Base-by-base conservation (phyloP, 2,888 invertebrate species). In the Leptinotarsa haldemani region DNA sequence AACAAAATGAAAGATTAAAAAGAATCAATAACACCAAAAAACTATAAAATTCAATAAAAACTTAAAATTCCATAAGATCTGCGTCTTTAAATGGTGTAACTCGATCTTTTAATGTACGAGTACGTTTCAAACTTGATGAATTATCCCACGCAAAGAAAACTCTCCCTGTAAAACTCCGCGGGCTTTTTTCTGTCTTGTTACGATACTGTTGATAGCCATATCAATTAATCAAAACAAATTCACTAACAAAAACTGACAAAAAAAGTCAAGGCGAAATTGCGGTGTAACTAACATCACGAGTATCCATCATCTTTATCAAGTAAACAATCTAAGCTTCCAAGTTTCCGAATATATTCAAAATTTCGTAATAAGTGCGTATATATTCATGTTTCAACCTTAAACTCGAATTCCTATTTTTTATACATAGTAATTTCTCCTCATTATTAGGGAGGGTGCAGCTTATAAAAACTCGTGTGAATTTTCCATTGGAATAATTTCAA, bases 371-470 rank as follows among this genome's bases (percentile, higher is more conserved):
- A 4, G 56, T 68, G 68, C 56, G 56, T 68, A 20, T 58, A 47
- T 56, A 40, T 47, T 56, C 53, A 68, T 56, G 18, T 68, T 68
- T 47, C 67, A 68, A 68, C 67, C 67, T 68, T 56, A 56, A 68
- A 68, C 67, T 68, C 56, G 16, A 56, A 56, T 68, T 53, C 13
- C 22, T 15, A 68, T 68, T 56, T 68, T 67, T 4, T 20, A 56
- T 20, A 46, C 18, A 25, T 25, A 40, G 13, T 67, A 56, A 68
- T 68, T 58, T 68, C 56, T 56, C 46, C 46, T 46, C 61, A 40
- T 61, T 30, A 61, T 61, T 61, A 30, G 40, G 61, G 61, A 56
- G 47, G 68, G 68, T 40, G 68, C 20, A 68, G 48, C 56, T 52
- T 68, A 68, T 68, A 68, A 68, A 68, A 20, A 68, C 25, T 9